Conservation (phyloP, 1,140 invertebrate genomes). For the Akabosia matsudoensis region DNA sequence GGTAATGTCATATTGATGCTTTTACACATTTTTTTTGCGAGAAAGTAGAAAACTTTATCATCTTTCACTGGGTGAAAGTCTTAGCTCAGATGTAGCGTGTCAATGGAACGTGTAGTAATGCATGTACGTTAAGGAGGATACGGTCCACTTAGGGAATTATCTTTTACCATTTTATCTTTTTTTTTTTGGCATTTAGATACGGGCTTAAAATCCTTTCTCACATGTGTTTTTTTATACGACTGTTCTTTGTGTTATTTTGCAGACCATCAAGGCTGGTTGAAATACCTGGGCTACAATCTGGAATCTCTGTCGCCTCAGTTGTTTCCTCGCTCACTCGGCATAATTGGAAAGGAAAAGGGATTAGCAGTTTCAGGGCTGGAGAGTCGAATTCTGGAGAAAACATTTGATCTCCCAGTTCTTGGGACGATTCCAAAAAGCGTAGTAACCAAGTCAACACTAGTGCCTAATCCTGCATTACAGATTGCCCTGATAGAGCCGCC, state of each 20-base stretch:
- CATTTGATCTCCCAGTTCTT: conserved; percentile 60
- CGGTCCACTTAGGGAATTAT: no score
- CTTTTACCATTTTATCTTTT: no score
- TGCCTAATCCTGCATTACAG: conserved; percentile 38
- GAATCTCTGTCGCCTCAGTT: conserved; percentile 80
- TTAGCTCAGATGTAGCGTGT: no score
- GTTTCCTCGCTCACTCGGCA: conserved; percentile 51
- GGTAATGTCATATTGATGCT: conserved; percentile 55
- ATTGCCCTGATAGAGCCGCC: conserved; percentile 62
- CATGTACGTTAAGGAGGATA: no score
- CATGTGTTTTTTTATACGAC: no score
- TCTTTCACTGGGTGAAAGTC: not conserved
- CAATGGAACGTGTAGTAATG: no score
- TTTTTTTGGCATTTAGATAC: no score
- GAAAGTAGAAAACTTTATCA: conserved; percentile 1
- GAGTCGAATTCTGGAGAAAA: conserved; percentile 48
- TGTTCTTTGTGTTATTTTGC: conserved; percentile 49
- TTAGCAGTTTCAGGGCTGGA: conserved; percentile 43
- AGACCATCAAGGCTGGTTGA: conserved; percentile 82
- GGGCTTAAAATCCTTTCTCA: no score
- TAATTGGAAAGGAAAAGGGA: conserved; percentile 55
- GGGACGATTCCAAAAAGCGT: conserved; percentile 36
- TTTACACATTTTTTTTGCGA: conserved; percentile 21
- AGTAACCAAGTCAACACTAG: conserved; percentile 40
- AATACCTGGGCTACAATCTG: conserved; percentile 78